Conservation (phyloP, 1,140 invertebrate genomes). For the Drosophila sulfurigaster region DNA sequence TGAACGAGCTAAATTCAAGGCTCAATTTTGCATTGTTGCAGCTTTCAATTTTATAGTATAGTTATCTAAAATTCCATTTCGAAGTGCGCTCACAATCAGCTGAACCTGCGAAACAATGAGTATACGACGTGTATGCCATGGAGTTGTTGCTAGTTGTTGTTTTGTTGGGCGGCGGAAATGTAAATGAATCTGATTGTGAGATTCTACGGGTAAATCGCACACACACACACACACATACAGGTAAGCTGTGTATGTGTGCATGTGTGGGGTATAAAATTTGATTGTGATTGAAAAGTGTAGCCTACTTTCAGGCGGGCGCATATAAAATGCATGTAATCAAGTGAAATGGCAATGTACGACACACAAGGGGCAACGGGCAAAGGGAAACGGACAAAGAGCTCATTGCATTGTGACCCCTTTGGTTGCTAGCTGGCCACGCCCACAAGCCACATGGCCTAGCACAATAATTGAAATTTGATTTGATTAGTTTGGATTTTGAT, state of each 20-base stretch:
- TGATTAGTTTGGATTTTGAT: conserved; percentile 76
- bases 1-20: conserved; percentile 14
- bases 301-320: conserved; percentile 78
- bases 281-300: conserved; percentile 84
- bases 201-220: conserved; percentile 48
- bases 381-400: neutral
- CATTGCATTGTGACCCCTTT: conserved; percentile 52
- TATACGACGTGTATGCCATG: conserved; percentile 14
- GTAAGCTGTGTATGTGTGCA: neutral
- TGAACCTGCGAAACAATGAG: conserved; percentile 42
- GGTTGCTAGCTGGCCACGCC: conserved; percentile 48
- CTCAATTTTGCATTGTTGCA: conserved; percentile 37
- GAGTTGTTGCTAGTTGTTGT: conserved; percentile 36
- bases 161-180: conserved; percentile 59
- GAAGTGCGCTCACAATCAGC: conserved; percentile 24
- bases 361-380: conserved; percentile 25
- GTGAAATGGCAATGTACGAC: conserved; percentile 72
- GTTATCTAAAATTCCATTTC: conserved; percentile 47
- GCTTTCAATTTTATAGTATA: conserved; percentile 33
- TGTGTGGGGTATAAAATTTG: conserved; percentile 76
- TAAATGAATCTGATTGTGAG: conserved; percentile 63
- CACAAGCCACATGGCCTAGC: conserved; percentile 37
- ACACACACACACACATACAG: conserved; percentile 17
- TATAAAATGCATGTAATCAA: conserved; percentile 83
- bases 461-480: conserved; percentile 83